A percentile compares a stretch with the other conserved stretches of the same genome.
These are phyloP conservation scores for Emydura subglobosa DNA, from an alignment of 2,113 vertebrate species.

Conservation along the genomic window DNA sequence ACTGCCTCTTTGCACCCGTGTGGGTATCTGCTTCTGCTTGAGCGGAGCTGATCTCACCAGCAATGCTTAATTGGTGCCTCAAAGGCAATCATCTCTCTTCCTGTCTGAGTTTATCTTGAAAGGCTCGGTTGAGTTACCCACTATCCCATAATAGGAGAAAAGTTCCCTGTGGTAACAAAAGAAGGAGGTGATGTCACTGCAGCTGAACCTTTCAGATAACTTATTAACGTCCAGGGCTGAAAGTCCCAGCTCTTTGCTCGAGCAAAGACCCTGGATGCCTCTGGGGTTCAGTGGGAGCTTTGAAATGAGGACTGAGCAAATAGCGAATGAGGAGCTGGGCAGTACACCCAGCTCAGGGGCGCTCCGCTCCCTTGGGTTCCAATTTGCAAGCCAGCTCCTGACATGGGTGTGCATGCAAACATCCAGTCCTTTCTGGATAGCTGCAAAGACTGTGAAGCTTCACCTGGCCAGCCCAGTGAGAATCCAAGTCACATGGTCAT, in stretches of 20 bases:
- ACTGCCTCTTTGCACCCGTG: conserved; percentile 9
- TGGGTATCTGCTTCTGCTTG: neutral
- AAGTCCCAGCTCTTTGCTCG: conserved; percentile 51
- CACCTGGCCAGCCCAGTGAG: neutral
- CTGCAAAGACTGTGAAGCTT: neutral
- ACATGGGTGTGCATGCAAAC: rapidly evolving
- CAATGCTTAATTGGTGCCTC: conserved; percentile 64
- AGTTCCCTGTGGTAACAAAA: conserved; percentile 71
- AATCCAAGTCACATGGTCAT: neutral
- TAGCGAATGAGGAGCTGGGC: rapidly evolving
- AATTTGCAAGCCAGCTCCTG: neutral
- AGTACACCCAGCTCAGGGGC: neutral
- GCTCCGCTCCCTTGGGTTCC: neutral
- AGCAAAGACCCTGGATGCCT: conserved; percentile 7
- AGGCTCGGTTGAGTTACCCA: conserved; percentile 65
- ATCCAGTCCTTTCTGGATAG: neutral
- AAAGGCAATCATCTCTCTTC: conserved; percentile 61
- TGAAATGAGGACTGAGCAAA: neutral
- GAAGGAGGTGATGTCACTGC: conserved; percentile 72
- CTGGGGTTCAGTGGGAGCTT: rapidly evolving
- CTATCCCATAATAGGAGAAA: conserved; percentile 54
- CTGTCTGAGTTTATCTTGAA: conserved; percentile 76
- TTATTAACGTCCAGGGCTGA: conserved; percentile 42
- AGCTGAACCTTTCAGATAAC: conserved; percentile 35
- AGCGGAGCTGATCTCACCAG: conserved; percentile 67